Percentiles rank a stretch among this genome's conserved stretches.
Evolutionary conservation across 2,797 vertebrate species (phyloP).

Genomic region (Tenualosa thibaudeaui): DNA sequence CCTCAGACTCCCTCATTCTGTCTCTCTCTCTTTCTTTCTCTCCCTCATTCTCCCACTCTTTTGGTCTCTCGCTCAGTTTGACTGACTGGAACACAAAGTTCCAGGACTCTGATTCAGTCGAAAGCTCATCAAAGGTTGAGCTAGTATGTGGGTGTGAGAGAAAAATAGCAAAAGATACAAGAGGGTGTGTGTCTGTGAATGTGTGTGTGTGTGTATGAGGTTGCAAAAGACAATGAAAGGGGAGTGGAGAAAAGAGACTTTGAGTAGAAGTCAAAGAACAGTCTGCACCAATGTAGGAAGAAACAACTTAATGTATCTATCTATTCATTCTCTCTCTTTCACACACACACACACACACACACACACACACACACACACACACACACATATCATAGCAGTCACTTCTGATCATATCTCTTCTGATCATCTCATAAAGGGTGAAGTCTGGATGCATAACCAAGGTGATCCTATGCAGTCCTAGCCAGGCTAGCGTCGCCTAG

Average conservation of each 20-base stretch:
- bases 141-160: background rate
- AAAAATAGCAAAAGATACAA: background rate
- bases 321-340: too few relatives aligned
- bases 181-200: background rate
- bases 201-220: background rate
- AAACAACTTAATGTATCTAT: background rate
- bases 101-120: background rate
- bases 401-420: background rate
- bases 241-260: background rate
- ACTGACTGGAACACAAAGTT: background rate
- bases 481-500: too few relatives aligned
- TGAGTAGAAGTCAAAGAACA: background rate
- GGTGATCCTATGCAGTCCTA: too few relatives aligned
- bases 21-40: background rate
- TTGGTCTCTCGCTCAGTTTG: too few relatives aligned
- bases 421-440: background rate
- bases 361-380: too few relatives aligned
- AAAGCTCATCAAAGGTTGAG: background rate
- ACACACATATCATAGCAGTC: background rate
- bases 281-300: background rate
- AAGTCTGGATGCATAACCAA: background rate
- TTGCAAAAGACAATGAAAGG: too few relatives aligned
- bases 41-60: too few relatives aligned
- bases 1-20: background rate
- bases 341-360: too few relatives aligned